A percentile compares a stretch with the other conserved stretches of the same genome.
These are phyloP conservation scores for Cirrhinus molitorella DNA, from an alignment of 2,797 vertebrate species.

Conservation along the genomic window DNA sequence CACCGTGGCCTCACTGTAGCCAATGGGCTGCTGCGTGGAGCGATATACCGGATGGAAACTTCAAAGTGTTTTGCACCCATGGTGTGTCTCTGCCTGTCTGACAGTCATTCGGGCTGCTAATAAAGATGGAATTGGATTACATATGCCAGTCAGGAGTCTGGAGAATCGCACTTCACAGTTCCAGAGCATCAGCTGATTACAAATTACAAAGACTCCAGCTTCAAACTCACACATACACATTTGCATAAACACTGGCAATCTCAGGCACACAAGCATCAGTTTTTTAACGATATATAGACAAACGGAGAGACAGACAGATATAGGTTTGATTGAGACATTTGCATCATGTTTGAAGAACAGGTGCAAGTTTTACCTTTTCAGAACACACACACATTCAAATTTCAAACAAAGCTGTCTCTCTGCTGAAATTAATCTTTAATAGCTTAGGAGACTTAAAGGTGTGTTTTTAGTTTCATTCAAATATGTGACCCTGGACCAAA, in stretches of 20 bases:
- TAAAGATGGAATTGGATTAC: slow-evolving; percentile 78
- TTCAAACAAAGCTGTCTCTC: not conserved
- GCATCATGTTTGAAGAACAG: not conserved
- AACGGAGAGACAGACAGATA: not conserved
- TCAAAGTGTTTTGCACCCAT: slow-evolving; percentile 4
- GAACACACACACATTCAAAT: not conserved
- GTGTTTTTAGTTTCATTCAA: too few relatives aligned
- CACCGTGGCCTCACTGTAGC: not conserved
- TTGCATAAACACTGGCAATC: slow-evolving; percentile 24
- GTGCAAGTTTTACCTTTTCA: not conserved
- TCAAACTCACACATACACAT: slow-evolving; percentile 34
- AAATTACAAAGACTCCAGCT: slow-evolving; percentile 72
- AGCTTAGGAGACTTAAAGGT: not conserved
- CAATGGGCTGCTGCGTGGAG: not conserved
- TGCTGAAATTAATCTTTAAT: not conserved
- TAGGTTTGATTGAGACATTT: not conserved
- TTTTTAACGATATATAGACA: not conserved
- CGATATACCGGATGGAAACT: not conserved
- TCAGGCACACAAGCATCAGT: slow-evolving; percentile 18
- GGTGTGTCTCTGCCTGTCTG: slow-evolving; percentile 25
- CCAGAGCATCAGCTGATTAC: slow-evolving; percentile 75
- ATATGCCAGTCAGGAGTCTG: slow-evolving; percentile 76
- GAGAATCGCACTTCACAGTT: slow-evolving; percentile 76
- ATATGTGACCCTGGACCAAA: too few relatives aligned
- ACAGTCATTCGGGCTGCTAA: slow-evolving; percentile 61